Evolutionary conservation across 2,113 vertebrate genomes (phyloP).

Genomic region (Maccullochella peelii): DNA sequence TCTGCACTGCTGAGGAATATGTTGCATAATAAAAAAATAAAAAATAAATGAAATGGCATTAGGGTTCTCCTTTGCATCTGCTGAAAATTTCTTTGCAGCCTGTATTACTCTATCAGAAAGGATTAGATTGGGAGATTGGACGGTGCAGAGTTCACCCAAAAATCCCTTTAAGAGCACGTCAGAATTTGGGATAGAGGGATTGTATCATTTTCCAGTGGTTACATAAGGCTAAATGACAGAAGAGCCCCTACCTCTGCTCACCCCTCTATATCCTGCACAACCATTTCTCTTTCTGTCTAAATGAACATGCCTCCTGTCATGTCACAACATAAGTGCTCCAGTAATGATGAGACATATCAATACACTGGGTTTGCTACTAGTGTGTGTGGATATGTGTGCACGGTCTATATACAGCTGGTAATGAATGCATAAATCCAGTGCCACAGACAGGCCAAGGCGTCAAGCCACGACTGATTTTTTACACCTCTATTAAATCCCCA

Average conservation of each 20-base stretch:
- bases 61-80: conserved; percentile 21
- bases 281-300: conserved; percentile 29
- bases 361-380: conserved; percentile 30
- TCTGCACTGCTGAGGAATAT: conserved; percentile 45
- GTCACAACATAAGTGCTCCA: conserved; percentile 24
- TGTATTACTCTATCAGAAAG: conserved; percentile 22
- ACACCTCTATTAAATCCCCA: neutral
- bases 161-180: conserved; percentile 40
- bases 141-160: conserved; percentile 27
- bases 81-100: conserved; percentile 22
- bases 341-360: conserved; percentile 55
- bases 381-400: neutral
- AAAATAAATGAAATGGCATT: conserved; percentile 26
- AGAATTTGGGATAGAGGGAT: conserved; percentile 33
- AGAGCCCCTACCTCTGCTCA: neutral
- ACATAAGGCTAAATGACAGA: conserved; percentile 48
- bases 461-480: conserved; percentile 29
- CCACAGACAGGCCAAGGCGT: conserved; percentile 24
- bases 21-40: conserved; percentile 49
- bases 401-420: conserved; percentile 53
- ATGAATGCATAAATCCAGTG: conserved; percentile 50
- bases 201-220: conserved; percentile 20
- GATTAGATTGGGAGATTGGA: conserved; percentile 37
- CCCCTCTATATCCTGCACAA: neutral
- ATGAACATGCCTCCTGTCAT: conserved; percentile 32